A percentile compares a stretch with the other conserved stretches of the same genome.
These are phyloP conservation scores for Leptinotarsa haldemani DNA, from an alignment of 2,888 invertebrate species.

Conservation along the genomic window DNA sequence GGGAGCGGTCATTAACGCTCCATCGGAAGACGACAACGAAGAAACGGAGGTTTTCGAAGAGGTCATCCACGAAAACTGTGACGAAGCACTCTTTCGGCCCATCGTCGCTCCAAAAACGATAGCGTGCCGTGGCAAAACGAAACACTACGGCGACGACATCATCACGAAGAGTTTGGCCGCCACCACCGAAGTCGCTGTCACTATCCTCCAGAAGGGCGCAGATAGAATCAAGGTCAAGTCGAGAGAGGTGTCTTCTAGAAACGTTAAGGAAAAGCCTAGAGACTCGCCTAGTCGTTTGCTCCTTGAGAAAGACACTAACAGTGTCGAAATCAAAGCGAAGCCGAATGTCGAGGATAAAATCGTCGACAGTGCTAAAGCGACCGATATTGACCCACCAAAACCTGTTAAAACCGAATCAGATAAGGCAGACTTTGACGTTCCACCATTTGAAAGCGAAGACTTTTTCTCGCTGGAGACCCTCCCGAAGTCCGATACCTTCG, in stretches of 20 bases:
- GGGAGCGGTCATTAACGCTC: conserved; percentile 75
- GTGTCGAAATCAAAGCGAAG: conserved; percentile 4
- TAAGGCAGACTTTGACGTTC: conserved; percentile 42
- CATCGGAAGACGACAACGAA: conserved; percentile 63
- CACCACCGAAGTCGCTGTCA: conserved; percentile 56
- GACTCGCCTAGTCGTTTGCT: neutral
- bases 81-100: conserved; percentile 77
- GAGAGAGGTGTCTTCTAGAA: conserved; percentile 35
- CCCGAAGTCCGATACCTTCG: conserved; percentile 51
- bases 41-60: conserved; percentile 57
- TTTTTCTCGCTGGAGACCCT: conserved; percentile 52
- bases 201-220: conserved; percentile 47
- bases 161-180: conserved; percentile 54
- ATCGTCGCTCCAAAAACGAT: conserved; percentile 70
- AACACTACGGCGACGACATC: conserved; percentile 48
- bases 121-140: conserved; percentile 49
- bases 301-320: conserved; percentile 18
- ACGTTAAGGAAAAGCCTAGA: conserved; percentile 29
- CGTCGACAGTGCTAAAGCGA: neutral
- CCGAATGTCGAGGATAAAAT: conserved; percentile 22
- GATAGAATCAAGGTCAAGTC: conserved; percentile 35
- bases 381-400: neutral
- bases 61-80: conserved; percentile 71
- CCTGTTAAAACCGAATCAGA: too few relatives aligned
- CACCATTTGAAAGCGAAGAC: conserved; percentile 51